Conservation (phyloP, 2,888 invertebrate species). For the Clunio marinus region DNA sequence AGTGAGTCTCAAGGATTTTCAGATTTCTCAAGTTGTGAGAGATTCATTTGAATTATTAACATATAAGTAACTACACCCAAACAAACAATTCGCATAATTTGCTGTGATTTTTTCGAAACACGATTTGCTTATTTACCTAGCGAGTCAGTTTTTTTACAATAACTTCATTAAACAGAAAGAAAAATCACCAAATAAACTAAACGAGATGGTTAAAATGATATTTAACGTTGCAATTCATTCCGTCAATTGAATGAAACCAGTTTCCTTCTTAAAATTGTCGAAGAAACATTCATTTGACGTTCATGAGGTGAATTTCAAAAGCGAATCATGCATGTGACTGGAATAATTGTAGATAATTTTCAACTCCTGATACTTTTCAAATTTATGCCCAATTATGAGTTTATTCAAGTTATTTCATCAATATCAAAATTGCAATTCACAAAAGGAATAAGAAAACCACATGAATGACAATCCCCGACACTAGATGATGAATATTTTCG, state of each 20-base stretch:
- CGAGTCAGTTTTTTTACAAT: not conserved
- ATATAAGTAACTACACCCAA: constrained; percentile 22
- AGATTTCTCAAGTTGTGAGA: not conserved
- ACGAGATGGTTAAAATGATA: no score
- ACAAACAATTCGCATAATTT: not conserved
- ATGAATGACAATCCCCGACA: not conserved
- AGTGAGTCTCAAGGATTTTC: constrained; percentile 7
- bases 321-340: not conserved
- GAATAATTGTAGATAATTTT: not conserved
- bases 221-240: no score
- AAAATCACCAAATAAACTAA: not conserved
- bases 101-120: not conserved
- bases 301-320: not conserved
- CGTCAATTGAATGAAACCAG: not conserved
- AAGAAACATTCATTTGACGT: not conserved
- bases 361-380: not conserved
- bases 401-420: not conserved
- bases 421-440: not conserved
- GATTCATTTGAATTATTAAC: constrained; percentile 27
- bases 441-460: no score
- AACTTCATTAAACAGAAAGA: not conserved
- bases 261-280: not conserved
- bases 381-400: not conserved
- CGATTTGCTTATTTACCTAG: not conserved
- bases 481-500: not conserved